Conservation (phyloP, 2,113 vertebrate species). For the Dromas ardeola region DNA sequence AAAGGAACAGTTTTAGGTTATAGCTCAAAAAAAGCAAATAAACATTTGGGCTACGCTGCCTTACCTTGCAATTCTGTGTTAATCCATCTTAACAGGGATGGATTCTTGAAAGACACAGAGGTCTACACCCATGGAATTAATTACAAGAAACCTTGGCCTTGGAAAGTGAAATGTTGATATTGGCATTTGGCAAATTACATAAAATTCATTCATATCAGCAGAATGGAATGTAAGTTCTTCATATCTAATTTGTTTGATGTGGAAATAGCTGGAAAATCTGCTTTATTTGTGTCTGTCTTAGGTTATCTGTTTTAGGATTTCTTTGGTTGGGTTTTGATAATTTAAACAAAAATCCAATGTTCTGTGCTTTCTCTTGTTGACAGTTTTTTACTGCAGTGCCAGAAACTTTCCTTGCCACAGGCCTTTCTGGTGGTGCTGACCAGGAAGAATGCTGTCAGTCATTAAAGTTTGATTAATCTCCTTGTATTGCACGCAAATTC, state of each 20-base stretch:
- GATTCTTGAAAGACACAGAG: background rate
- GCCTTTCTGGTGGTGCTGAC: background rate
- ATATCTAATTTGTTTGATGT: background rate
- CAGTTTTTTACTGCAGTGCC: background rate
- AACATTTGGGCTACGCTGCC: background rate
- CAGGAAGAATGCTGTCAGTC: background rate
- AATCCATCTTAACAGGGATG: background rate
- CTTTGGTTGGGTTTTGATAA: background rate
- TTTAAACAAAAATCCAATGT: background rate
- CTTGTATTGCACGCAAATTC: background rate
- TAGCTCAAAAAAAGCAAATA: background rate
- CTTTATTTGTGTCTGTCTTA: constrained; percentile 13
- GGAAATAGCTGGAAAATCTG: background rate
- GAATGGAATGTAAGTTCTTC: background rate
- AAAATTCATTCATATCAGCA: background rate
- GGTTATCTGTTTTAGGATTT: background rate
- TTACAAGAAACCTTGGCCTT: background rate
- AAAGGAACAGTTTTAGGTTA: background rate
- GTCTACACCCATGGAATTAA: background rate
- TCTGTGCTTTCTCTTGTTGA: constrained; percentile 19
- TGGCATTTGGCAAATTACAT: background rate
- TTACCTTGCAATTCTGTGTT: background rate
- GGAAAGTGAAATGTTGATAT: background rate
- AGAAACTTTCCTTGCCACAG: constrained; percentile 6
- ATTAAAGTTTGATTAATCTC: background rate